phyloP scores from a whole-genome alignment of 2,888 invertebrate species.

The Drosophila nr. perissopoda region DNA sequence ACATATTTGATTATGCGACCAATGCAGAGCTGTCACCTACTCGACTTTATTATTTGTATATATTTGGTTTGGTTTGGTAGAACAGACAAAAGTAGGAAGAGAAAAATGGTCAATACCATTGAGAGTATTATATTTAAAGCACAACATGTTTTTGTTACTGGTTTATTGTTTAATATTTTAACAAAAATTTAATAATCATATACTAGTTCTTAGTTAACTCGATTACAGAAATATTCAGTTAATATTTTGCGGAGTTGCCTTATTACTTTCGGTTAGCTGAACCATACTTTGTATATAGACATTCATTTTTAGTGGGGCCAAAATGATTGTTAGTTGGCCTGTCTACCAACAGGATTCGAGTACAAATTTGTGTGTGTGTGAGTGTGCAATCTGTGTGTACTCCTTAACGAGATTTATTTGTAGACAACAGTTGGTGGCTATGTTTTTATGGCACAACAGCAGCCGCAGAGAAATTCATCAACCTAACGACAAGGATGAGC shows the following conservation, averaged over 20 bases:
- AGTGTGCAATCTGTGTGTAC: conserved; percentile 21
- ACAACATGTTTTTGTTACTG: not conserved
- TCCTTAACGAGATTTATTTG: conserved; percentile 78
- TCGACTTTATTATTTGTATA: conserved; percentile 22
- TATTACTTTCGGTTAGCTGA: not conserved
- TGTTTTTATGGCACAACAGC: conserved; percentile 67
- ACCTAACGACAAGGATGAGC: conserved; percentile 63
- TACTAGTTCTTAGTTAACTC: not conserved
- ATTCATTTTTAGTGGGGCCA: conserved; percentile 23
- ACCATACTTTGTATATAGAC: conserved; percentile 45
- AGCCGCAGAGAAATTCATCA: conserved; percentile 66
- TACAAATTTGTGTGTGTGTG: conserved; percentile 10
- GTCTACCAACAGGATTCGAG: conserved; percentile 10
- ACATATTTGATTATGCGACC: conserved; percentile 28
- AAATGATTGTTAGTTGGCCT: conserved; percentile 40
- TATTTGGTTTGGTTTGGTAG: conserved; percentile 12
- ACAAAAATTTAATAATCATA: too few relatives aligned
- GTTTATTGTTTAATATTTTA: not conserved
- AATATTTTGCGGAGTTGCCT: not conserved
- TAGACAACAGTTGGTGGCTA: conserved; percentile 75
- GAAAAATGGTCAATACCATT: not conserved
- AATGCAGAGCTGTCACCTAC: conserved; percentile 32
- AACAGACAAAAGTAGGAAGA: not conserved
- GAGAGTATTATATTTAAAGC: not conserved
- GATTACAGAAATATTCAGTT: not conserved